Conservation (phyloP, 2,113 vertebrate species). For the Trochalopteron elliotii region DNA sequence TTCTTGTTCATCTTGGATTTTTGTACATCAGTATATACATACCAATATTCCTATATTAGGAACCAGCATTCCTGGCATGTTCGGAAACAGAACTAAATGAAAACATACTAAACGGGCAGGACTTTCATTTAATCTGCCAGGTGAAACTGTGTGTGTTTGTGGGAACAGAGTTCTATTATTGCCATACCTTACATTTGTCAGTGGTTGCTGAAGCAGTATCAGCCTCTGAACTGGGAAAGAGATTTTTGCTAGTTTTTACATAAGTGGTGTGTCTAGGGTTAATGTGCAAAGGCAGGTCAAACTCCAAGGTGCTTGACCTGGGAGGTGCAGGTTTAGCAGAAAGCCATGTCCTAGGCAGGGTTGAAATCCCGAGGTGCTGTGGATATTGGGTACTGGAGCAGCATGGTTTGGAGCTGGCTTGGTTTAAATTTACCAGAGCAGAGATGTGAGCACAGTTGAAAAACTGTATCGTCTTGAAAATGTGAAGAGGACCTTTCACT, state of each 20-base stretch:
- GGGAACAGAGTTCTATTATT: not conserved
- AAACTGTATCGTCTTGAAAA: not conserved
- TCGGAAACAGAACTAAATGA: conserved; percentile 52
- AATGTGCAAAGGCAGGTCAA: not conserved
- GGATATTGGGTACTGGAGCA: not conserved
- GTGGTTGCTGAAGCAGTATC: conserved; percentile 12
- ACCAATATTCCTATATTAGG: not conserved
- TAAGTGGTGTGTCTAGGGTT: not conserved
- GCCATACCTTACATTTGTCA: not conserved
- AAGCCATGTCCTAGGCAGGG: not conserved
- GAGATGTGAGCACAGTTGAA: not conserved
- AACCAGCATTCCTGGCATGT: conserved; percentile 19
- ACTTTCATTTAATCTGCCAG: conserved; percentile 48
- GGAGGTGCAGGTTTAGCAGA: not conserved
- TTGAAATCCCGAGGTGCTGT: not conserved
- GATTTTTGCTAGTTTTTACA: not conserved
- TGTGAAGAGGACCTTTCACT: not conserved
- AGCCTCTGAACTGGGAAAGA: conserved; percentile 14
- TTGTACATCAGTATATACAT: conserved; percentile 21
- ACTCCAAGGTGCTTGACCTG: not conserved
- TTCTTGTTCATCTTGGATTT: conserved; percentile 49
- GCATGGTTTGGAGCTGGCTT: not conserved
- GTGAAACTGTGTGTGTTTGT: not conserved
- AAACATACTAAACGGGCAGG: conserved; percentile 8
- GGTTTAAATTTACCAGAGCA: not conserved